Base-by-base conservation (phyloP, 2,888 invertebrate genomes). In the Alviniconcha strummeri region DNA sequence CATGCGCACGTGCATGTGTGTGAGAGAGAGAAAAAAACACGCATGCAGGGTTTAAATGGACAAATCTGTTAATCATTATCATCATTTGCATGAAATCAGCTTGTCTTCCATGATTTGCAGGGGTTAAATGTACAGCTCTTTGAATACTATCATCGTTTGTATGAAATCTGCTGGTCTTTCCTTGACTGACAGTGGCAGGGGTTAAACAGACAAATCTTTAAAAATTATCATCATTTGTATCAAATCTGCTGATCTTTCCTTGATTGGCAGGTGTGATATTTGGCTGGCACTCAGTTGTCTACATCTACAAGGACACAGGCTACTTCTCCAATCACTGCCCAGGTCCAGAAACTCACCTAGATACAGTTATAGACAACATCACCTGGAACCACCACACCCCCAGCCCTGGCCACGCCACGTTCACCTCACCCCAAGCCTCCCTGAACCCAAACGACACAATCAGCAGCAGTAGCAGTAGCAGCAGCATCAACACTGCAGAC, bases 271-370 rank as follows among this genome's bases (percentile, higher is more conserved):
- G 85, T 64, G 81, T 87, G 11, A 85, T 88, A 19, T 89, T 89
- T 80, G 89, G 89, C 57, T 89, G 89, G 89, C 87, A 87, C 55
- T 88, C 88, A 6, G 80, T 89, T 17, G 88, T 88, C n/a, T 89
- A 87, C 83, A 81, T 89, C 15, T 88, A 87, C 74, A 89, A 88
- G 80, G 83, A 85, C 6, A 87, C 85, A 52, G 87, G 87, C 36
- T 89, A 87, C 76, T 89, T 86, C 57, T 17, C 69, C 5, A 56
- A 85, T n/a, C 36, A 77, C 13, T 87, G 85, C 60, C 67, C 57
- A 55, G 54, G 9, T 56, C 36, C 36, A 36, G 36, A 36, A 36
- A 36, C 36, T 3, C 36, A 36, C 36, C 36, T 36, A 36, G 36
- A 36, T 36, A 36, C 36, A 0, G 36, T 36, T 36, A 36, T 36